Evolutionary conservation across 2,113 vertebrate genomes (phyloP).

Genomic region (Cyanoliseus patagonus): DNA sequence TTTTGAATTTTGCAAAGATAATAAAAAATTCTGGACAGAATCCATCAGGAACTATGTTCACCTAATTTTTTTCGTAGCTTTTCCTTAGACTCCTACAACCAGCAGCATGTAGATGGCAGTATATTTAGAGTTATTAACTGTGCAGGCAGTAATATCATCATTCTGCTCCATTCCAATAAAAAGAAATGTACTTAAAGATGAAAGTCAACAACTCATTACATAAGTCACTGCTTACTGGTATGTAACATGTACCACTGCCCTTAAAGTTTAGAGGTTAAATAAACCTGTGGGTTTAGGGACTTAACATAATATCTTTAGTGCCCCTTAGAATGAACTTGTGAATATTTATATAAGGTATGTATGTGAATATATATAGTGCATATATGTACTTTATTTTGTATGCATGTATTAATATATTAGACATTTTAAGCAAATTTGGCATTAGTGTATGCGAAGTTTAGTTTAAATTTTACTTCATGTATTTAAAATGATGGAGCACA

Average conservation of each 20-base stretch:
- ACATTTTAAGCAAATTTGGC: neutral
- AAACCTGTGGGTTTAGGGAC: neutral
- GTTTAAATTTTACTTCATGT: neutral
- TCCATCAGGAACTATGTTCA: neutral
- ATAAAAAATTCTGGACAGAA: neutral
- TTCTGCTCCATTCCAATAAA: neutral
- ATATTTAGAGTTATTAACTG: neutral
- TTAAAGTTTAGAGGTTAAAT: neutral
- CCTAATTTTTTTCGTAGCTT: neutral
- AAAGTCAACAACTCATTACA: slow-evolving; percentile 2
- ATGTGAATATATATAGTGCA: neutral
- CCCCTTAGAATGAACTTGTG: neutral
- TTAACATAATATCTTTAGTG: neutral
- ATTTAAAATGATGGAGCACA: neutral
- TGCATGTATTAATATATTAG: neutral
- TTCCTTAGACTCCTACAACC: neutral
- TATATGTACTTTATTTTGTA: neutral
- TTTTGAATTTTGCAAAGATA: neutral
- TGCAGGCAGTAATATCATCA: neutral
- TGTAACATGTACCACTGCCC: neutral
- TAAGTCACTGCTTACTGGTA: slow-evolving; percentile 54
- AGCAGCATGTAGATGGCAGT: neutral
- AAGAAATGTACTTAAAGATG: neutral
- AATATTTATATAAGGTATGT: neutral
- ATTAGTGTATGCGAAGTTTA: neutral